phyloP scores from a whole-genome alignment of 2,888 invertebrate genomes.

The Xestoiulus laeticollis region DNA sequence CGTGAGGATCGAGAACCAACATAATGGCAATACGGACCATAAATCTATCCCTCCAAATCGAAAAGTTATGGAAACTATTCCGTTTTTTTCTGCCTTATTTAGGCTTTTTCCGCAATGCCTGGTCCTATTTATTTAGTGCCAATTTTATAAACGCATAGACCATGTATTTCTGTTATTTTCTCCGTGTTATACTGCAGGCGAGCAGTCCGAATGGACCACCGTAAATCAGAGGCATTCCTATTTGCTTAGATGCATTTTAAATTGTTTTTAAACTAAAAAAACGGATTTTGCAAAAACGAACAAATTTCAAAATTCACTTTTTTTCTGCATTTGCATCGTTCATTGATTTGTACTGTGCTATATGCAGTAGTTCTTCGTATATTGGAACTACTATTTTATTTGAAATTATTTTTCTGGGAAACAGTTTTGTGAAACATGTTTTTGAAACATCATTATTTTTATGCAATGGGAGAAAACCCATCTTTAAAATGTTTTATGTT shows the following conservation, averaged over 20 bases:
- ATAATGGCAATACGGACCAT: conserved; percentile 36
- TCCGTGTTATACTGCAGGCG: background rate
- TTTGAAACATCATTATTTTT: no score
- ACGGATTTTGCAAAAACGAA: no score
- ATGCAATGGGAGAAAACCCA: no score
- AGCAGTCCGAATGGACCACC: background rate
- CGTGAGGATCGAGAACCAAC: background rate
- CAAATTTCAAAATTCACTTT: no score
- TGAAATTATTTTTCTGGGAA: no score
- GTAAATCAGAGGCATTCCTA: background rate
- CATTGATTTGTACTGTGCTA: no score
- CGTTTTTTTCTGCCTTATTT: background rate
- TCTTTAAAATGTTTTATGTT: no score
- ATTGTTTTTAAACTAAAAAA: background rate
- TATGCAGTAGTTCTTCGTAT: no score
- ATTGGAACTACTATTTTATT: no score
- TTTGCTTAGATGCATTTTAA: background rate
- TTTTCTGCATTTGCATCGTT: no score
- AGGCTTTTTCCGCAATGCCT: background rate
- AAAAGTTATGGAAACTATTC: conserved; percentile 39
- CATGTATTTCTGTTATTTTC: background rate
- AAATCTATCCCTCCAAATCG: conserved; percentile 38
- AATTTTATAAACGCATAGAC: background rate
- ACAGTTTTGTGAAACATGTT: no score
- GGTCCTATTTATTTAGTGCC: background rate